Percentiles rank a stretch among this genome's conserved stretches.
These are phyloP conservation scores for Dorcus hopei DNA, from an alignment of 2,888 invertebrate genomes.

Conservation along the genomic window DNA sequence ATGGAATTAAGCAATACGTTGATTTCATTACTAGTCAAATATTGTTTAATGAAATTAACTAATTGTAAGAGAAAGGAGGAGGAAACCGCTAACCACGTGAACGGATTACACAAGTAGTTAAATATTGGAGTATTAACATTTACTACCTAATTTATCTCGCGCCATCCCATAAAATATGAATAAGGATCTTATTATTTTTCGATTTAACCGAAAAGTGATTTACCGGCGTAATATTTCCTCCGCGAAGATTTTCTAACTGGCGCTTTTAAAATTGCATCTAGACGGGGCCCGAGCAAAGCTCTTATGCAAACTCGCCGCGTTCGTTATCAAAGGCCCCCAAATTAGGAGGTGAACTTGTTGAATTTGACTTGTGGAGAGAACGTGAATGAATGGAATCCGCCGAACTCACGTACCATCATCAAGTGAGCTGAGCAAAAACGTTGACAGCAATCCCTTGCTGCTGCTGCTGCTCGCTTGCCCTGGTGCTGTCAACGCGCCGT, in stretches of 20 bases:
- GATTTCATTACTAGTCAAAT: no score
- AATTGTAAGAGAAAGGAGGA: no score
- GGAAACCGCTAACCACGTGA: no score
- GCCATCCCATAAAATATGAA: background rate
- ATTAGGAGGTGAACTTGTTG: conserved; percentile 25
- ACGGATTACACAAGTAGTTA: no score
- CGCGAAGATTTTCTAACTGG: background rate
- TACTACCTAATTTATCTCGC: no score
- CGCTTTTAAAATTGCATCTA: conserved; percentile 16
- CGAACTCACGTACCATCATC: background rate
- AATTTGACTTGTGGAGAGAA: conserved; percentile 12
- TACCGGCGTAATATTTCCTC: conserved; percentile 12
- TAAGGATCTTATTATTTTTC: conserved; percentile 12
- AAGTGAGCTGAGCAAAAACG: background rate
- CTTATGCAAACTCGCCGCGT: conserved; percentile 14
- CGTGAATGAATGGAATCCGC: background rate
- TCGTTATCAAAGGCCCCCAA: conserved; percentile 17
- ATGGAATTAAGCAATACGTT: no score
- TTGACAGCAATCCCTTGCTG: background rate
- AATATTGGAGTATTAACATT: no score
- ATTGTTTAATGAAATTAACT: no score
- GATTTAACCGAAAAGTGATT: conserved; percentile 12
- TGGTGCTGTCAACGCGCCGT: no score
- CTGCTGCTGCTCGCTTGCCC: no score
- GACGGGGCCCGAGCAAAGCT: conserved; percentile 9